Base-by-base conservation (phyloP, 1,140 invertebrate genomes). In the Drosophila erecta region DNA sequence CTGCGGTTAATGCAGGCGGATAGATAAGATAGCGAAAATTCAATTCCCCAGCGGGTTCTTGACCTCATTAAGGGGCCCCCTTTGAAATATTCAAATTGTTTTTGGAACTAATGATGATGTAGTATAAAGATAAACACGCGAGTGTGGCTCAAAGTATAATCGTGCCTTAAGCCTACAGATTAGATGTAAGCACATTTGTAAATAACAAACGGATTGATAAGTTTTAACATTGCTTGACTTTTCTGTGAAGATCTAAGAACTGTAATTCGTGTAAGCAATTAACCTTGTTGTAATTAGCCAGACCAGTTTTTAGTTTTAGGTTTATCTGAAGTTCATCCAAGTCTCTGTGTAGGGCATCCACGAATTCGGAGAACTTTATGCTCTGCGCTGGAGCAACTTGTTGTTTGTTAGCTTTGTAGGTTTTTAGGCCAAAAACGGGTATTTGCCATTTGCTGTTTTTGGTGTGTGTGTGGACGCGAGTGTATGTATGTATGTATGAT, bases 381-480 rank as follows among this genome's bases (percentile, higher is more conserved):
- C 56, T 51, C 22, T 10, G 37, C 37, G 50, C 44, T 86, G 62
- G 33, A 47, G 46, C 60, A 58, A 61, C 67, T 64, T 80, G 65
- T 77, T 76, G 62, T 80, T 72, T 15, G 57, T 72, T 20, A 54
- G 55, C 66, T 69, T 69, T 61, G 81, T 84, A 61, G 75, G 72
- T 85, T 86, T 85, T 79, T 87, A 86, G 84, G 84, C 83, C 83
- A 86, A 79, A 66, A 87, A 72, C 83, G 76, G 77, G 83, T 86
- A 87, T 76, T 83, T 53, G 69, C 60, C 70, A 69, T 71, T 87
- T 71, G 65, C 47, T 51, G 61, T 54, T 55, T 44, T 83, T 67
- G 56, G 62, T 55, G 53, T 66, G 51, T 15, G 33, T 33, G 14
- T 15, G 41, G 38, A 0, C 6, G 24, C 6, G 24, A 5, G 61